A percentile compares a stretch with the other conserved stretches of the same genome.
Evolutionary conservation across 2,113 vertebrate genomes (phyloP).

Genomic region (Nansenia antarctica): DNA sequence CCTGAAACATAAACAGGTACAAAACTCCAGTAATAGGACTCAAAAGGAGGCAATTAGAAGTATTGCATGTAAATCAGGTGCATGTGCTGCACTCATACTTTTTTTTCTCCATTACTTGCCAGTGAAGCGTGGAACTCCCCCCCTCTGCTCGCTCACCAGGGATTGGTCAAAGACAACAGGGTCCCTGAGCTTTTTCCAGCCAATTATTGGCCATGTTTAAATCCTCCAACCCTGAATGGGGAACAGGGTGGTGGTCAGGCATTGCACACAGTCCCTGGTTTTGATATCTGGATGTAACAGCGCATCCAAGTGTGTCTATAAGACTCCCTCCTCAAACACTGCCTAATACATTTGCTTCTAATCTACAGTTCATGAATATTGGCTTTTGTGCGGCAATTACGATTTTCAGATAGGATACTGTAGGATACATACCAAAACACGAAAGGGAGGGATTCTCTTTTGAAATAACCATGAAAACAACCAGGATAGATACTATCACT

Average conservation of each 20-base stretch:
- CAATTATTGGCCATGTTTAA: conserved; percentile 59
- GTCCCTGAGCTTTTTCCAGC: conserved; percentile 39
- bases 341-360: conserved; percentile 29
- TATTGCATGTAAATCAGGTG: conserved; percentile 65
- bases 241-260: conserved; percentile 29
- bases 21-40: conserved; percentile 58
- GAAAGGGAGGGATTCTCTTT: not conserved
- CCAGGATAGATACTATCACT: conserved; percentile 1
- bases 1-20: conserved; percentile 63
- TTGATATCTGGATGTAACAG: conserved; percentile 48
- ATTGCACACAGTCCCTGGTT: conserved; percentile 35
- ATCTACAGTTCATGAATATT: conserved; percentile 22
- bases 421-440: not conserved
- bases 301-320: conserved; percentile 52
- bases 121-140: conserved; percentile 36
- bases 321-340: conserved; percentile 39
- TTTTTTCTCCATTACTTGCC: conserved; percentile 37
- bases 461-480: not conserved
- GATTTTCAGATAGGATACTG: conserved; percentile 1
- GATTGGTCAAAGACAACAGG: conserved; percentile 42
- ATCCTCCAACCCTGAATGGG: conserved; percentile 34
- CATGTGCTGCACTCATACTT: conserved; percentile 34
- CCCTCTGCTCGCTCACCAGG: conserved; percentile 39
- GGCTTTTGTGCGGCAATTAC: conserved; percentile 17
- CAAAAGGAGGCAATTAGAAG: conserved; percentile 72